Base-by-base conservation (phyloP, 1,140 invertebrate genomes). In the Araneus ventricosus region DNA sequence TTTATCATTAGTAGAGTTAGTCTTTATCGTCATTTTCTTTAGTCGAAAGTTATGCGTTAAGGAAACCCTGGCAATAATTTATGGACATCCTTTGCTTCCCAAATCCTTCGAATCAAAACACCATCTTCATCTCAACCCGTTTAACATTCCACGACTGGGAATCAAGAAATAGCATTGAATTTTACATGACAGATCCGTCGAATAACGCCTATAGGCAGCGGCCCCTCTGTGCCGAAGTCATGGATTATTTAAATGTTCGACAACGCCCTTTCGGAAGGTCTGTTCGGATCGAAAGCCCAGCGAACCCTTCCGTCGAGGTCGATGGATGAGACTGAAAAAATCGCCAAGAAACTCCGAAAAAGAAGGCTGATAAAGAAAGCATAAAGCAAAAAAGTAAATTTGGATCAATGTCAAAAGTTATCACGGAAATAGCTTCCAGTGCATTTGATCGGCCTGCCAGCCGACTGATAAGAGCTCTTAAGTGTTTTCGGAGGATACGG, bases 331-430 rank as follows among this genome's bases (percentile, higher is more conserved):
- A 20, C 34, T 22, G 14, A 17, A 4, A 6, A 20, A 5, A 5
- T 2, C 2, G 1, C 3, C 0, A 20, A 75, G 30, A 75, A 75
- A 34, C 1, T 5, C 14, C 4, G 37, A 75, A 70, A 75, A 75
- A 75, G 10, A 5, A 37, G 70, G 30, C 27, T 61, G 85, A 87
- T 87, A 45, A 59, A 34, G 39, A 87, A 87, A 87, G 57, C 34
- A 37, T 61, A 61, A 86, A 45, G 30, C 10, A 79, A 87, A 90
- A 90, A 61, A 82, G 8, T 82, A 90, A 90, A 84, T 82, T 79
- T 75, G 89, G 89, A 90, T 90, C 89, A 90, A 90, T 90, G 89
- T 90, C 89, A 90, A 84, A 88, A 90, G 57, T 61, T 90, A 90
- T 90, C 89, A 37, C 34, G n/a, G 41, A 82, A 90, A 90, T 90